These are phyloP conservation scores for Acanthurus lineatus DNA, from an alignment of 2,797 vertebrate species.

Conservation along the genomic window DNA sequence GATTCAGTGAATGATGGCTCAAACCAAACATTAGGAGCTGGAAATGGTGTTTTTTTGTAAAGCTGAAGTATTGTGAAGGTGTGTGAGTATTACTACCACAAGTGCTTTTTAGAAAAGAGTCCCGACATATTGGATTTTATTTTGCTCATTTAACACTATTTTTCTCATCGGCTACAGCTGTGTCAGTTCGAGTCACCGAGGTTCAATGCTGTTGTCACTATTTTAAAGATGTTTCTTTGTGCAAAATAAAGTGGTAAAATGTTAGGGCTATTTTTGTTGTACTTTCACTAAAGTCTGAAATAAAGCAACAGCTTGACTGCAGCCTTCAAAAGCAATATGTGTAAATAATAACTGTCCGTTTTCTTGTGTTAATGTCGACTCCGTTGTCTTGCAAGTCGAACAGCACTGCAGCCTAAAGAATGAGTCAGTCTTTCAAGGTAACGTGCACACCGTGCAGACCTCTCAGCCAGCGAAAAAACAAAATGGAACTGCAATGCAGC, in stretches of 20 bases:
- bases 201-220: slow-evolving; percentile 61
- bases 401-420: slow-evolving; percentile 39
- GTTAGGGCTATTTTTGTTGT: slow-evolving; percentile 79
- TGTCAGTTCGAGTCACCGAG: slow-evolving; percentile 64
- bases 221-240: slow-evolving; percentile 80
- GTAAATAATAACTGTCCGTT: slow-evolving; percentile 26
- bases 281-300: slow-evolving; percentile 73
- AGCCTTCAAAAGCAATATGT: slow-evolving; percentile 18
- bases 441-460: slow-evolving; percentile 43
- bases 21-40: slow-evolving; percentile 47
- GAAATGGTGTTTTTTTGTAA: slow-evolving; percentile 43
- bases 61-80: slow-evolving; percentile 44
- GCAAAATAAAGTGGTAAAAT: slow-evolving; percentile 74
- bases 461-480: slow-evolving; percentile 36
- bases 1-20: slow-evolving; percentile 40
- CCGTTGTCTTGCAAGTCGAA: slow-evolving; percentile 28
- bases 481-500: slow-evolving; percentile 62
- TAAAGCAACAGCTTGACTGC: slow-evolving; percentile 69
- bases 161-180: slow-evolving; percentile 51
- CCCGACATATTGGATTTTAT: slow-evolving; percentile 54
- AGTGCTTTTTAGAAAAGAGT: slow-evolving; percentile 77
- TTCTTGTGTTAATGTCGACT: slow-evolving; percentile 35
- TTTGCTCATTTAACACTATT: slow-evolving; percentile 66
- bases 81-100: slow-evolving; percentile 72
- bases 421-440: slow-evolving; percentile 54